phyloP scores from a whole-genome alignment of 2,113 vertebrate genomes.

The Upupa epops region DNA sequence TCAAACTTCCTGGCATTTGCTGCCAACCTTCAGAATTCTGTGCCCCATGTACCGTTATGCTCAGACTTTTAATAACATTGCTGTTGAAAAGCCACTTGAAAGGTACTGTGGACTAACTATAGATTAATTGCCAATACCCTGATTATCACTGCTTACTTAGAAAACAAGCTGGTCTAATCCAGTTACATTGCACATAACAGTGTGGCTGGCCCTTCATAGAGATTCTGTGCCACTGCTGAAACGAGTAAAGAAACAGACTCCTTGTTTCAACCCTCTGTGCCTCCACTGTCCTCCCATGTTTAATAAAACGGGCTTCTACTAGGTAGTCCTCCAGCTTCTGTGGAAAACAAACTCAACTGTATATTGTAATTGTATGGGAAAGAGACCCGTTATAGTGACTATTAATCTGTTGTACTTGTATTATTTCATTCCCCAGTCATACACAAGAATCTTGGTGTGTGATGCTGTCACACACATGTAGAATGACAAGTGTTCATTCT shows the following conservation, averaged over 20 bases:
- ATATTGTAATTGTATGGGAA: neutral
- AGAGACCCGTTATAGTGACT: neutral
- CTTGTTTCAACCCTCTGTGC: neutral
- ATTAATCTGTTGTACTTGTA: neutral
- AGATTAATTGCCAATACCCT: neutral
- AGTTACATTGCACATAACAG: neutral
- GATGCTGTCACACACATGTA: neutral
- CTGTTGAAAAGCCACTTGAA: neutral
- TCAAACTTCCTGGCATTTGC: neutral
- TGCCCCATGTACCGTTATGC: neutral
- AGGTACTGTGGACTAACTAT: neutral
- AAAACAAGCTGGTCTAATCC: neutral
- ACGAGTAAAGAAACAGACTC: neutral
- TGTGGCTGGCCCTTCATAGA: neutral
- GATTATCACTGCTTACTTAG: neutral
- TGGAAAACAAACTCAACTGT: neutral
- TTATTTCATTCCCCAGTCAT: neutral
- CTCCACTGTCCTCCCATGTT: neutral
- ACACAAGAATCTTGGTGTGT: neutral
- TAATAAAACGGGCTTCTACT: neutral
- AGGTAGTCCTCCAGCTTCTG: neutral
- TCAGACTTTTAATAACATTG: neutral
- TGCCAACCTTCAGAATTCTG: neutral
- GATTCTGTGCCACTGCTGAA: neutral
- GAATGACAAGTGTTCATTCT: neutral